Percentiles rank a stretch among this genome's conserved stretches.
phyloP scores from a whole-genome alignment of 2,888 invertebrate species.

The Bibio marci region DNA sequence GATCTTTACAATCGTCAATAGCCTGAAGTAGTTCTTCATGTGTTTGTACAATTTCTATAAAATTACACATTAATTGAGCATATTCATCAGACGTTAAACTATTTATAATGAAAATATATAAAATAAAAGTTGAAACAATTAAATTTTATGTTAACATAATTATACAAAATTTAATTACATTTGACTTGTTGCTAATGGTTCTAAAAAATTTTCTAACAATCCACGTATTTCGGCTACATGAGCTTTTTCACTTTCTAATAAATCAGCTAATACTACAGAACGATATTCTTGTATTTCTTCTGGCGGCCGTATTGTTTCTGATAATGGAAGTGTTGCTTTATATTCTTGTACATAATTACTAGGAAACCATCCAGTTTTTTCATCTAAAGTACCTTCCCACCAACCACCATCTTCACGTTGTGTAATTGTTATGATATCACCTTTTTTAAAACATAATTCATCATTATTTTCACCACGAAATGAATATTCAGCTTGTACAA shows the following conservation, averaged over 20 bases:
- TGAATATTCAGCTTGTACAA: conserved; percentile 81
- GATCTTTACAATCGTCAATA: conserved; percentile 69
- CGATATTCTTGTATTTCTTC: conserved; percentile 63
- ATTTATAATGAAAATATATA: conserved; percentile 7
- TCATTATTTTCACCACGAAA: conserved; percentile 96
- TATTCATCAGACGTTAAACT: conserved; percentile 77
- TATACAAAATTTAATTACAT: conserved; percentile 40
- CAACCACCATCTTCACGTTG: conserved; percentile 94
- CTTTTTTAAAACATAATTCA: conserved; percentile 90
- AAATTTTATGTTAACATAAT: conserved; percentile 3
- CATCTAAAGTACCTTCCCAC: conserved; percentile 97
- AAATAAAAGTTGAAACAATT: conserved; percentile 1
- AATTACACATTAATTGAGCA: conserved; percentile 71
- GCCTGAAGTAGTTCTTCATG: conserved; percentile 66
- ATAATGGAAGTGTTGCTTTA: conserved; percentile 30
- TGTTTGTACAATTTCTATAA: conserved; percentile 68
- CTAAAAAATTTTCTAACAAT: conserved; percentile 66
- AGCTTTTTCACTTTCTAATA: conserved; percentile 82
- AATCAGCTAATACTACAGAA: conserved; percentile 71
- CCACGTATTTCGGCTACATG: conserved; percentile 82
- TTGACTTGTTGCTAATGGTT: conserved; percentile 70
- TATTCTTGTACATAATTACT: conserved; percentile 91
- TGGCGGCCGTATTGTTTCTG: conserved; percentile 45
- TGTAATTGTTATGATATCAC: conserved; percentile 90
- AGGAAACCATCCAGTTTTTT: conserved; percentile 97